Percentiles rank a stretch among this genome's conserved stretches.
phyloP scores from a whole-genome alignment of 2,113 vertebrate species.

The Axis porcinus region DNA sequence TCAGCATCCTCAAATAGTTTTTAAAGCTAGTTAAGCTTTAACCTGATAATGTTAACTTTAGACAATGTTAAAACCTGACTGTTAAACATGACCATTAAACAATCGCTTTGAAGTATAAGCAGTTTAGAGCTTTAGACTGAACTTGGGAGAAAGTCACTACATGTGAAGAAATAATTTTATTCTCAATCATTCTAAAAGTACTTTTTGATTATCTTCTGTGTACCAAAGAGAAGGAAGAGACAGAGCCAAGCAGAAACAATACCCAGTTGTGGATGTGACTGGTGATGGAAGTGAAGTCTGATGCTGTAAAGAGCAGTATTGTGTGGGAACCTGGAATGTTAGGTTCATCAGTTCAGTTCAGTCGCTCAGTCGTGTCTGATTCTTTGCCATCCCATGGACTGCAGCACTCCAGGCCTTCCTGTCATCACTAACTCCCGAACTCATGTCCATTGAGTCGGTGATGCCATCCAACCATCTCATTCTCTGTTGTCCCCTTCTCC shows the following conservation, averaged over 20 bases:
- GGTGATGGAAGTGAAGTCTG: background rate
- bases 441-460: background rate
- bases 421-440: background rate
- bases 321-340: background rate
- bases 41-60: background rate
- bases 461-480: background rate
- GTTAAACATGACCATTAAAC: background rate
- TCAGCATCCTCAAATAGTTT: background rate
- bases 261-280: background rate
- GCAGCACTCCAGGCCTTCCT: background rate
- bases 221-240: background rate
- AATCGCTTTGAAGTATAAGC: background rate
- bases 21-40: background rate
- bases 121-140: background rate
- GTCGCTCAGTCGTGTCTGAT: accelerated
- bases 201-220: background rate
- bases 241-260: background rate
- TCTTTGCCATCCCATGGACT: background rate
- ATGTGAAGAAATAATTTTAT: background rate
- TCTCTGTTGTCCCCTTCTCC: background rate
- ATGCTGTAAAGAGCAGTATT: background rate
- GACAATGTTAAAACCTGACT: background rate
- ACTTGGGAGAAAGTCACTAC: background rate
- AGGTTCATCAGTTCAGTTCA: background rate
- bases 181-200: background rate